Evolutionary conservation across 2,888 invertebrate genomes (phyloP).

Genomic region (Andricus curvator): DNA sequence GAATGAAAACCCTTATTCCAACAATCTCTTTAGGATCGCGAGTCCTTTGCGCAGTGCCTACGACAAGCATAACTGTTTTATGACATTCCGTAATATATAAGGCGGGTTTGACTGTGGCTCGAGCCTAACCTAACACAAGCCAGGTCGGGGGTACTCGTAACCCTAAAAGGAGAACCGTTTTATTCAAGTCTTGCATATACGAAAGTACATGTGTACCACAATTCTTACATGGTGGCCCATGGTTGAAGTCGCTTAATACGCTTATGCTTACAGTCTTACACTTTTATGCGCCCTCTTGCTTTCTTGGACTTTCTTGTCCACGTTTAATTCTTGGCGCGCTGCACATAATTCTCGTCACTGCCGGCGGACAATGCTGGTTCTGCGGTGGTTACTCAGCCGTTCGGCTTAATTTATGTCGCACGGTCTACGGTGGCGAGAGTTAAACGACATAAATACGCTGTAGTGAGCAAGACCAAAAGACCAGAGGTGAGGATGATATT

Average conservation of each 20-base stretch:
- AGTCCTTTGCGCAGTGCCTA: constrained; percentile 25
- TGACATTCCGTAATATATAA: constrained; percentile 34
- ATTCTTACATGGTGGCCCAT: constrained; percentile 25
- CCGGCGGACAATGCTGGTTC: constrained; percentile 18
- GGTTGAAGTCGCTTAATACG: background rate
- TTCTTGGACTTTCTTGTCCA: constrained; percentile 8
- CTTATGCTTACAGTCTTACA: background rate
- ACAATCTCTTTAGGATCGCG: constrained; percentile 18
- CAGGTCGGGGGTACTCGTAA: constrained; percentile 15
- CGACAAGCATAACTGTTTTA: constrained; percentile 30
- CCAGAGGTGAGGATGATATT: constrained; percentile 39
- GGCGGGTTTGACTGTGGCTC: constrained; percentile 30
- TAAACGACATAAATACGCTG: constrained; percentile 37
- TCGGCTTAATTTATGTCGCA: constrained; percentile 40
- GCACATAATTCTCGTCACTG: constrained; percentile 43
- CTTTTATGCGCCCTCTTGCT: constrained; percentile 7
- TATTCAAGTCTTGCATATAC: constrained; percentile 19
- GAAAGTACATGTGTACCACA: constrained; percentile 31
- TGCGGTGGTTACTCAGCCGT: constrained; percentile 32
- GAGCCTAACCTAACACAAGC: background rate
- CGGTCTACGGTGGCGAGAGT: constrained; percentile 32
- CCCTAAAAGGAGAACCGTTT: constrained; percentile 29
- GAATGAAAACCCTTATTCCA: constrained; percentile 18
- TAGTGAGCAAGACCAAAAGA: constrained; percentile 30
- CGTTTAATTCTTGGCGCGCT: constrained; percentile 39